Base-by-base conservation (phyloP, 2,888 invertebrate species). In the Caprella mutica region DNA sequence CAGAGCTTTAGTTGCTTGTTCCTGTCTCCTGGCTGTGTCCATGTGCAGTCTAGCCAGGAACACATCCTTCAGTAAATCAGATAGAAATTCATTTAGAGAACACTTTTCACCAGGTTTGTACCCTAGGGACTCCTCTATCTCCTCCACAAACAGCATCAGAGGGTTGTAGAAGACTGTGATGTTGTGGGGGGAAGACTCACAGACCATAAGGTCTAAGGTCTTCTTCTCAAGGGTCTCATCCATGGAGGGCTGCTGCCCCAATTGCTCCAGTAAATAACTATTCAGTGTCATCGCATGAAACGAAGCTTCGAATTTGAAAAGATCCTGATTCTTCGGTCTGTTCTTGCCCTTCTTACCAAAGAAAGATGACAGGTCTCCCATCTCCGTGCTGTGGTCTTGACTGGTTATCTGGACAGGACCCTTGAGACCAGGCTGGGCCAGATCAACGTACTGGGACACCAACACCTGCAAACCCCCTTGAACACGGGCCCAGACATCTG, bases 401-500 rank as follows among this genome's bases (percentile, higher is more conserved):
- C 78, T 68, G 73, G 78, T 65, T 74, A 77, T 67, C 59, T 74
- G 73, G 55, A 73, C 73, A 14, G 74, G 71, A 33, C 81, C 77
- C 26, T 79, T 50, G n/a, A 48, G 48, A 5, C 56, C 77, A 65
- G 83, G 81, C 71, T 86, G 88, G 73, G 86, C 84, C 55, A 91
- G 84, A 71, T 91, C 88, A 67, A 92, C 75, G 73, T 92, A 91
- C 70, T 90, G 90, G 19, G 85, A 85, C 30, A 92, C 74, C 9
- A 92, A 76, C 5, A 86, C 77, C 74, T 91, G 88, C 44, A 91
- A 74, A 69, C 89, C 88, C 70, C 84, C 82, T 72, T 93, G 92
- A 35, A 90, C 86, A 68, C 88, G 85, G 40, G 83, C 81, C 92
- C 92, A 93, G 66, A 88, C 89, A 70, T 89, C 86, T 38, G 82